Conservation (phyloP, 2,888 invertebrate species). For the Amphiduros pacificus region DNA sequence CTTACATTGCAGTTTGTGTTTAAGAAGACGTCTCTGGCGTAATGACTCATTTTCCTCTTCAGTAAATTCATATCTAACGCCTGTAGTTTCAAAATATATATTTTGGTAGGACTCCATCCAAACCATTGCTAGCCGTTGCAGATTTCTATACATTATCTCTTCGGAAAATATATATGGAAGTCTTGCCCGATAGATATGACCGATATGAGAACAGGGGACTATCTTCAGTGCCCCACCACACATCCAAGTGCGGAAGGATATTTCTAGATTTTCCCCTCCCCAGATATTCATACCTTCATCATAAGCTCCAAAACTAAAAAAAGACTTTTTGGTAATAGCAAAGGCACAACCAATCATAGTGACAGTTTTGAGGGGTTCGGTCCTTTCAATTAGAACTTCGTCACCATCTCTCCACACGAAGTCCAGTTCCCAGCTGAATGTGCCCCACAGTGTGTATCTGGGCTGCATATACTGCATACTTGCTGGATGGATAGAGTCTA, state of each 20-base stretch:
- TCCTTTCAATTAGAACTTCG: neutral
- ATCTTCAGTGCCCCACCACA: slow-evolving; percentile 27
- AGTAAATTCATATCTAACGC: slow-evolving; percentile 3
- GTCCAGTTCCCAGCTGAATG: slow-evolving; percentile 13
- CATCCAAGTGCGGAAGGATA: slow-evolving; percentile 33
- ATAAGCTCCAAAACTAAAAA: slow-evolving; percentile 26
- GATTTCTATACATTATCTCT: slow-evolving; percentile 84
- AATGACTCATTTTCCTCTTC: neutral
- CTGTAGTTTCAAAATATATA: slow-evolving; percentile 81
- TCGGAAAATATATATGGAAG: slow-evolving; percentile 93
- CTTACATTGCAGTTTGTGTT: slow-evolving; percentile 10
- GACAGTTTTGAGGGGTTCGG: slow-evolving; percentile 14
- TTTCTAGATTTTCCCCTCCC: slow-evolving; percentile 33
- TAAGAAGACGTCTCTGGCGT: neutral
- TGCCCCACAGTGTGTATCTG: neutral
- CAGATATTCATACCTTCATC: slow-evolving; percentile 27
- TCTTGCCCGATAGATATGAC: slow-evolving; percentile 92
- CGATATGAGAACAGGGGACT: slow-evolving; percentile 28
- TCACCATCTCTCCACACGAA: slow-evolving; percentile 13
- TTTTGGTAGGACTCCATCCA: slow-evolving; percentile 68
- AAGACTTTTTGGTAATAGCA: slow-evolving; percentile 25
- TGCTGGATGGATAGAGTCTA: slow-evolving; percentile 6
- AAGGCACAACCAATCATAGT: slow-evolving; percentile 30
- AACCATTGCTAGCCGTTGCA: slow-evolving; percentile 88
- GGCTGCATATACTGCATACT: neutral